A percentile compares a stretch with the other conserved stretches of the same genome.
These are phyloP conservation scores for Mormyrops boulengeri DNA, from an alignment of 2,797 vertebrate species.

Conservation along the genomic window DNA sequence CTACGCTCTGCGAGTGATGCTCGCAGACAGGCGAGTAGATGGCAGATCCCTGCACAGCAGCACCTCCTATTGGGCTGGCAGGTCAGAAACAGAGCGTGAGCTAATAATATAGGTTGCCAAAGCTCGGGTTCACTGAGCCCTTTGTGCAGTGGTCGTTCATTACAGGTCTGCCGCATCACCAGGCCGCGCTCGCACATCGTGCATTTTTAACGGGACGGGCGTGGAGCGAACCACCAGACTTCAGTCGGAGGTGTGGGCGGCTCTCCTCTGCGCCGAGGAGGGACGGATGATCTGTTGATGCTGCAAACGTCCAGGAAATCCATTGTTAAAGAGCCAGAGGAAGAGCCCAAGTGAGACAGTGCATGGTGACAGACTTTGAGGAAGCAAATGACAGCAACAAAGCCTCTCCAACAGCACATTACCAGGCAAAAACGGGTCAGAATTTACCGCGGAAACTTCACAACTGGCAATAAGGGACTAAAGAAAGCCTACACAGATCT, in stretches of 20 bases:
- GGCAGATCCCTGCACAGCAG: not conserved
- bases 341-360: not conserved
- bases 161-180: not conserved
- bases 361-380: not conserved
- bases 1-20: not conserved
- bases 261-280: not conserved
- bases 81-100: not conserved
- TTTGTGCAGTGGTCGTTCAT: not conserved
- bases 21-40: not conserved
- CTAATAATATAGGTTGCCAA: not conserved
- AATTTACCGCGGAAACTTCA: not conserved
- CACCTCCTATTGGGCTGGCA: not conserved
- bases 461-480: not conserved
- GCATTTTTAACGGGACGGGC: not conserved
- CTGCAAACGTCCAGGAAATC: not conserved
- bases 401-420: not conserved
- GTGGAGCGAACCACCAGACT: not conserved
- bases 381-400: not conserved
- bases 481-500: not conserved
- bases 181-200: not conserved
- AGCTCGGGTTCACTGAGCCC: not conserved
- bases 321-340: not conserved
- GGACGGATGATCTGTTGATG: not conserved
- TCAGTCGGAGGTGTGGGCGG: not conserved
- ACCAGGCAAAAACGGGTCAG: not conserved